Base-by-base conservation (phyloP, 2,113 vertebrate species). In the Pterocles burchelli region DNA sequence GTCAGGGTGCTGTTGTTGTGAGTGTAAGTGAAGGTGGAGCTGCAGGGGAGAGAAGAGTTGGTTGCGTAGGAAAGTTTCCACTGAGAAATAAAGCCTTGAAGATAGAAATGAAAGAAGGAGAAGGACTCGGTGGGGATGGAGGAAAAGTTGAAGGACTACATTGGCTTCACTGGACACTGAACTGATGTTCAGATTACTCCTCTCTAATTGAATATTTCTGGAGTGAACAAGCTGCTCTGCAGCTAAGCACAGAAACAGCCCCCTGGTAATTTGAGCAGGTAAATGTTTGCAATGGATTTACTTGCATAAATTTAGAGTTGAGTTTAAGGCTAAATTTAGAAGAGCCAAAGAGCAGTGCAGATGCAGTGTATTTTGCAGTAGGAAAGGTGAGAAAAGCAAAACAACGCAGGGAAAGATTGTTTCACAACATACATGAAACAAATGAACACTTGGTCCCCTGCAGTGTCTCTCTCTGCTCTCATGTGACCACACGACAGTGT, bases 261-360 rank as follows among this genome's bases (percentile, higher is more conserved):
- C 24, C 0, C 0, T 63, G 45, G 82, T 85, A 88, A 81, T 84
- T 83, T 63, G 95, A 90, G 85, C 55, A 80, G 81, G 38, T 51
- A 54, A 70, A 72, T 85, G 43, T 72, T 85, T 72, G 67, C 9
- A 38, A 55, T 74, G 58, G 82, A 74, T 88, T 90, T 89, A n/a
- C 59, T 74, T 93, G 55, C 29, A 34, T 74, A 71, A 88, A 80
- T 80, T 93, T 80, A 67, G 90, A 80, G 38, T 58, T 73, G 67
- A 80, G 67, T 91, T 96, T 83, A 80, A 83, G 43, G 33, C 78
- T 91, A 74, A 83, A 73, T 91, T 91, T 83, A 88, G 90, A 88
- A 59, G 49, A 80, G 74, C 38, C 38, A 11, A 76, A 66, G 81
- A 87, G 54, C 71, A 61, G 8, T 2, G 3, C 21, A 58, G 43